Conservation (phyloP, 2,888 invertebrate species). For the Zaprionus lineosus region DNA sequence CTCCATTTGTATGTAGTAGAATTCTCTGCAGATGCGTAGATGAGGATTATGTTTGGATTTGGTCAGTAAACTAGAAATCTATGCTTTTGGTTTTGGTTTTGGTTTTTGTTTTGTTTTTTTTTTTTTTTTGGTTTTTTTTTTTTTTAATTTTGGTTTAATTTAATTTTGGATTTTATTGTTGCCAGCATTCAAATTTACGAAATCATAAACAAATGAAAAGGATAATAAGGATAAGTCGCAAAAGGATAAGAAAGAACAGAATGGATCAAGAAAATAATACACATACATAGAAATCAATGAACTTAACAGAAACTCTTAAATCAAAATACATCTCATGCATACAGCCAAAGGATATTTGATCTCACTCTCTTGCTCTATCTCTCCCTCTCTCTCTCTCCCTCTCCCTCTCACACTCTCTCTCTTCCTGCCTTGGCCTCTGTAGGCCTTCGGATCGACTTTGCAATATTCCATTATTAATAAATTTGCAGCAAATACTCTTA, state of each 20-base stretch:
- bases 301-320: slow-evolving; percentile 32
- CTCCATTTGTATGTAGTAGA: slow-evolving; percentile 99
- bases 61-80: slow-evolving; percentile 65
- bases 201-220: slow-evolving; percentile 49
- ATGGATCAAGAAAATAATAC: background rate
- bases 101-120: slow-evolving; percentile 21
- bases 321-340: slow-evolving; percentile 43
- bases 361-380: slow-evolving; percentile 17
- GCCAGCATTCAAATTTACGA: slow-evolving; percentile 74
- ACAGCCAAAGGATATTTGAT: slow-evolving; percentile 27
- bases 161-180: too few species aligned
- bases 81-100: slow-evolving; percentile 25
- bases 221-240: slow-evolving; percentile 20
- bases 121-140: slow-evolving; percentile 23
- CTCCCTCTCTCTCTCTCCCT: slow-evolving; percentile 15
- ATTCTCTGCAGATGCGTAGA: slow-evolving; percentile 91
- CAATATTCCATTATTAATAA: slow-evolving; percentile 81
- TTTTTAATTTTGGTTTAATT: background rate
- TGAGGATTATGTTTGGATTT: slow-evolving; percentile 73
- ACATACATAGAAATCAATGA: slow-evolving; percentile 14
- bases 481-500: slow-evolving; percentile 79
- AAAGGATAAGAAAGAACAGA: background rate
- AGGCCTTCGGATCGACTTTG: slow-evolving; percentile 77
- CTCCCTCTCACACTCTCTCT: slow-evolving; percentile 10
- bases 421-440: slow-evolving; percentile 45